phyloP scores from a whole-genome alignment of 2,888 invertebrate species.

The Cephonodes hylas region DNA sequence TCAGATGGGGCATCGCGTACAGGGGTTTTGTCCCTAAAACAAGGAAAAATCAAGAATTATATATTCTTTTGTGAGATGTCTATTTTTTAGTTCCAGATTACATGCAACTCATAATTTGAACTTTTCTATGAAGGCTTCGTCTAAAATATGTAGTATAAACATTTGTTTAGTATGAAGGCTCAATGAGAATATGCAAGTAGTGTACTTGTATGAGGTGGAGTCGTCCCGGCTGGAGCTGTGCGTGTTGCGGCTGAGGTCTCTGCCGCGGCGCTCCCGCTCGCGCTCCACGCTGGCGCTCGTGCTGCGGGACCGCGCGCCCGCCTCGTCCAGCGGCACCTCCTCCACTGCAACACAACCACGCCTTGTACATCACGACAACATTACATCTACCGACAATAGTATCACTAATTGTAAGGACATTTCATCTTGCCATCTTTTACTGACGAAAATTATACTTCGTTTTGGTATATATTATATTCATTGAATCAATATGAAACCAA shows the following conservation, averaged over 20 bases:
- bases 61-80: no score
- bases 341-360: constrained; percentile 59
- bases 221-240: constrained; percentile 30
- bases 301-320: constrained; percentile 33
- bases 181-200: neutral
- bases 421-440: neutral
- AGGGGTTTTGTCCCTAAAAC: constrained; percentile 35
- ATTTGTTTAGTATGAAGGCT: neutral
- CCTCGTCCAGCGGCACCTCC: constrained; percentile 75
- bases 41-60: no score
- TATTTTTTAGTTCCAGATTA: no score
- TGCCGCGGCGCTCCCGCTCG: constrained; percentile 40
- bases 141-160: neutral
- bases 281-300: constrained; percentile 51
- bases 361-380: neutral
- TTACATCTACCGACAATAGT: constrained; percentile 5
- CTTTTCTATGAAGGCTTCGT: no score
- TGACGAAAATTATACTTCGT: no score
- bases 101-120: neutral
- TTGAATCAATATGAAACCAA: no score
- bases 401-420: neutral
- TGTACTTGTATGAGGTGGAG: constrained; percentile 34
- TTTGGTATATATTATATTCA: no score
- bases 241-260: constrained; percentile 33
- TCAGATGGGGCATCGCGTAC: constrained; percentile 30